Evolutionary conservation across 2,113 vertebrate species (phyloP).

Genomic region (Rhinoptilus africanus): DNA sequence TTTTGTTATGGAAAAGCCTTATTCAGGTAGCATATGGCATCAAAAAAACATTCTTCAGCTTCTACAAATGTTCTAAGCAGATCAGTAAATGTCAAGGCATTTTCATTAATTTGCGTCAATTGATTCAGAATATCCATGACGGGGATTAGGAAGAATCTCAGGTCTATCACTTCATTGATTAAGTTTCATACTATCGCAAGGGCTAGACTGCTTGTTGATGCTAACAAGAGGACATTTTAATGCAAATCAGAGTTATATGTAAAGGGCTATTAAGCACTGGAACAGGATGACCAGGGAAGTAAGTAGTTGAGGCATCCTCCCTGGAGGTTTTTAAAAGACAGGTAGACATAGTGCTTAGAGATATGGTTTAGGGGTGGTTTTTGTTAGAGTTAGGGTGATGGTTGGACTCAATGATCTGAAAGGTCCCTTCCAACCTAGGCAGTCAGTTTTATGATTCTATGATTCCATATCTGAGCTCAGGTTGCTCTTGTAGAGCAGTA

Average conservation of each 20-base stretch:
- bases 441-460: no score
- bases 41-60: neutral
- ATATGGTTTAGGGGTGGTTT: no score
- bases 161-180: slow-evolving; percentile 1
- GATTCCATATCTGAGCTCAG: neutral
- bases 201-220: neutral
- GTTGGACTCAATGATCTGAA: no score
- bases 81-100: slow-evolving; percentile 34
- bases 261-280: no score
- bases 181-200: neutral
- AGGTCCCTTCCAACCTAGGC: no score
- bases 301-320: no score
- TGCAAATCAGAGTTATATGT: neutral
- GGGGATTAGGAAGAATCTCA: neutral
- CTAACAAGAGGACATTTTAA: neutral
- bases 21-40: neutral
- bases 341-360: no score
- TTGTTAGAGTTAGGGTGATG: no score
- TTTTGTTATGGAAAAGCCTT: neutral
- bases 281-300: no score
- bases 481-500: neutral
- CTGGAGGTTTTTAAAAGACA: no score
- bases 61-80: neutral
- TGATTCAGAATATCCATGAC: neutral
- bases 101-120: neutral